Conservation (phyloP, 2,113 vertebrate genomes). For the Copsychus sechellarum region DNA sequence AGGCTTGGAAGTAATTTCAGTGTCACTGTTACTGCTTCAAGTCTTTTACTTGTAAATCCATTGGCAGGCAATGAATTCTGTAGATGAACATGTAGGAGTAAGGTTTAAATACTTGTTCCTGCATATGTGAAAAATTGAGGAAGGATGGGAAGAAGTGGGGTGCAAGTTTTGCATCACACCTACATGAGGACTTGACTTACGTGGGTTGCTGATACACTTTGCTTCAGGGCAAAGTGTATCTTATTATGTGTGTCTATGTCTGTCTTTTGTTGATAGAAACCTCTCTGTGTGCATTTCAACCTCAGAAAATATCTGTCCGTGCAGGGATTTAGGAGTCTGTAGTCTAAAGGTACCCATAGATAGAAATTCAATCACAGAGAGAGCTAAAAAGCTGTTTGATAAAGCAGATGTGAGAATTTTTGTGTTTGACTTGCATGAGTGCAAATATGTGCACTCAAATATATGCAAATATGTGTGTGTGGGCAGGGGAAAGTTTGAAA, state of each 20-base stretch:
- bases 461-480: neutral
- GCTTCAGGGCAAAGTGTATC: neutral
- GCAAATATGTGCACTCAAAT: neutral
- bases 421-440: neutral
- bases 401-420: neutral
- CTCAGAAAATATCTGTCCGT: neutral
- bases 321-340: neutral
- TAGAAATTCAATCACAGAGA: neutral
- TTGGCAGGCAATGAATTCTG: conserved; percentile 20
- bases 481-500: neutral
- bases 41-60: neutral
- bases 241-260: neutral
- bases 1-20: neutral
- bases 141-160: neutral
- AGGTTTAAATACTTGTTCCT: conserved; percentile 26
- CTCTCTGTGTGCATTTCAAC: neutral
- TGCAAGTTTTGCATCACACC: neutral
- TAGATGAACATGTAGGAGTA: neutral
- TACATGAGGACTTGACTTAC: neutral
- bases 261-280: neutral
- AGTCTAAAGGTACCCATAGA: neutral
- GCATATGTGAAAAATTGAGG: neutral
- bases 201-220: neutral
- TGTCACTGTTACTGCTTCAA: neutral
- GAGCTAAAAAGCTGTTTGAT: neutral